A percentile compares a stretch with the other conserved stretches of the same genome.
Conservation (phyloP, 2,888 invertebrate genomes). For the Plebejus argus region DNA sequence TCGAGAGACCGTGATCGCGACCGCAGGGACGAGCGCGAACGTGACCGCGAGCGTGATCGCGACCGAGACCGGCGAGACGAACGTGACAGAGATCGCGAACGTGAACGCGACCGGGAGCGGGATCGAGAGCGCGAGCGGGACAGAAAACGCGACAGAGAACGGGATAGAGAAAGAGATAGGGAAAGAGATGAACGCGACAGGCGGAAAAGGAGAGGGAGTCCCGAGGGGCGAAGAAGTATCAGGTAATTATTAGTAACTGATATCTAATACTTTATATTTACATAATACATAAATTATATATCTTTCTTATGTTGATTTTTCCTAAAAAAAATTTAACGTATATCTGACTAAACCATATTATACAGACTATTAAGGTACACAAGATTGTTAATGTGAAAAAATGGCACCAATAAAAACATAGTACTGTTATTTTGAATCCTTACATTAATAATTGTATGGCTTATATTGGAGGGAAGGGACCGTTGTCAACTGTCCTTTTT, state of each 20-base stretch:
- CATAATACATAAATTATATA: too few species aligned
- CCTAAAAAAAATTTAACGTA: too few species aligned
- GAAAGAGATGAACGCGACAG: constrained; percentile 64
- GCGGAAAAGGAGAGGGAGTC: constrained; percentile 69
- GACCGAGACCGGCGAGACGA: constrained; percentile 61
- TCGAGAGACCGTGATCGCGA: constrained; percentile 61
- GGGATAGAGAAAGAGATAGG: constrained; percentile 56
- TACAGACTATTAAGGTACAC: too few species aligned
- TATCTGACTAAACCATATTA: too few species aligned
- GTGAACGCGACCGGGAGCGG: constrained; percentile 57
- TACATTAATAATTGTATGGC: too few species aligned
- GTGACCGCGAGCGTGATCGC: constrained; percentile 53
- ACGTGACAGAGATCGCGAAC: constrained; percentile 51
- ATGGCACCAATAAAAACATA: too few species aligned
- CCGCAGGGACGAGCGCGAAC: constrained; percentile 50
- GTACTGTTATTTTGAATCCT: too few species aligned
- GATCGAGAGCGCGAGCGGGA: constrained; percentile 57
- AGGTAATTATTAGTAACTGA: constrained; percentile 50
- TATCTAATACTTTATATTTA: not conserved
- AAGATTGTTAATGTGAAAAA: too few species aligned
- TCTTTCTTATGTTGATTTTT: too few species aligned
- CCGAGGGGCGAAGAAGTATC: constrained; percentile 72
- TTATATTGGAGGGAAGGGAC: too few species aligned
- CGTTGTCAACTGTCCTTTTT: too few species aligned
- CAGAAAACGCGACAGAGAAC: constrained; percentile 53